phyloP scores from a whole-genome alignment of 1,140 invertebrate genomes.

The Reticulitermes speratus region DNA sequence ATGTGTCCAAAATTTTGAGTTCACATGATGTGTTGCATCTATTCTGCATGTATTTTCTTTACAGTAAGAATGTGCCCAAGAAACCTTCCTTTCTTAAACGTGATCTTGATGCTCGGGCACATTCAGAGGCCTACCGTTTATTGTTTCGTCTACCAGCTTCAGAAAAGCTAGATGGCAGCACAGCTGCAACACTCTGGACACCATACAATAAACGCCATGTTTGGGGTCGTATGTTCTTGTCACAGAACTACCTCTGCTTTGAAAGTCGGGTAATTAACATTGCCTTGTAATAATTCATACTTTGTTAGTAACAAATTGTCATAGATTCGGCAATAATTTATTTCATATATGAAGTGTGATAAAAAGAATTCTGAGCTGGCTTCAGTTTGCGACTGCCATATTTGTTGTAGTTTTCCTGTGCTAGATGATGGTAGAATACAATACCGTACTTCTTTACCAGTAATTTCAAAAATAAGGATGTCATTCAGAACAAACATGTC shows the following conservation, averaged over 20 bases:
- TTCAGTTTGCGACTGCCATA: no score
- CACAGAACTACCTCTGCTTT: conserved; percentile 94
- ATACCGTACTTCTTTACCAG: no score
- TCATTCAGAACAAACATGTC: no score
- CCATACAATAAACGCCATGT: conserved; percentile 91
- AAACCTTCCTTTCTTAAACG: conserved; percentile 87
- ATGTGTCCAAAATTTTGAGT: background rate
- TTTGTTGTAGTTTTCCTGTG: no score
- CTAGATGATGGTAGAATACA: no score
- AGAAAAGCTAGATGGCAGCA: conserved; percentile 92
- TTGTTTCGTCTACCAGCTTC: conserved; percentile 81
- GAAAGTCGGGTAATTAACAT: conserved; percentile 77
- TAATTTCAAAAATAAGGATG: no score
- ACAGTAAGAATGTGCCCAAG: conserved; percentile 78
- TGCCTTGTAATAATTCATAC: background rate
- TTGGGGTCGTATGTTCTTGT: conserved; percentile 88
- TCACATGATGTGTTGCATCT: background rate
- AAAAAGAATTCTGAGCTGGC: no score
- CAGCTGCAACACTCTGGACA: conserved; percentile 89
- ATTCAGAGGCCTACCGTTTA: conserved; percentile 82
- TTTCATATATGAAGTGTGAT: background rate
- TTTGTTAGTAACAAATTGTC: background rate
- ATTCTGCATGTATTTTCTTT: conserved; percentile 36
- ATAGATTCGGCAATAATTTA: background rate
- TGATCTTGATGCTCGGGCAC: conserved; percentile 90